Evolutionary conservation across 2,113 vertebrate species (phyloP), one percentile per base, ranked within the genome.

Genomic region (Oncorhynchus masou): DNA sequence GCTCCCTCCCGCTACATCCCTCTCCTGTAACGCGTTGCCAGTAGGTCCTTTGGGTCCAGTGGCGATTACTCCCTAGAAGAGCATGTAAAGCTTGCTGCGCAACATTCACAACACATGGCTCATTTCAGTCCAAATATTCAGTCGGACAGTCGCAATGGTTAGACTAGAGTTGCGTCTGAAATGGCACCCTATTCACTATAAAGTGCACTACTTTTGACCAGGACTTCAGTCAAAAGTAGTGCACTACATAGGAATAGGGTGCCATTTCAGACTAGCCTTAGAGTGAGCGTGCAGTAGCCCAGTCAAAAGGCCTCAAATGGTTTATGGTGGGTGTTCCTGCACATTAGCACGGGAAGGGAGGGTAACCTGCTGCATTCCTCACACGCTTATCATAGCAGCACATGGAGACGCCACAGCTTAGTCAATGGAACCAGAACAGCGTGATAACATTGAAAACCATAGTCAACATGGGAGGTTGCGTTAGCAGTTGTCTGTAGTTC

Each of bases 1-100:
- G 31, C 31, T 71, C 70, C 16, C 49, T 25, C 51, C 16, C 70
- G 12, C 25, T 29, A 9, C 25, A 12, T 3, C 29, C 64, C 64
- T 66, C 59, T 59, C 76, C 75, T 78, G 72, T 66, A 27, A 51
- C 72, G 24, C 71, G 69, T 22, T 11, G 25, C 20, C 59, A 19
- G 27, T 59, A 71, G 72, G n/a, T 51, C 75, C 77, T 79, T 82
- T 71, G 71, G 81, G 81, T 85, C 82, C 84, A 45, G 49, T 72
- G 48, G 80, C 20, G 80, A 79, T 79, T 22, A 62, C 74, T 68
- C 48, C 70, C 34, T 74, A 64, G 71, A 73, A 81, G 62, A 59
- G 69, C 60, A 49, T 67, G 60, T 73, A 72, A 31, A 73, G 7
- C 73, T 75, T 29, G 8, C 29, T 74, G 73, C 72, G 64, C 66